These are phyloP conservation scores for Etheostoma spectabile DNA, from an alignment of 2,113 vertebrate species.

Conservation along the genomic window DNA sequence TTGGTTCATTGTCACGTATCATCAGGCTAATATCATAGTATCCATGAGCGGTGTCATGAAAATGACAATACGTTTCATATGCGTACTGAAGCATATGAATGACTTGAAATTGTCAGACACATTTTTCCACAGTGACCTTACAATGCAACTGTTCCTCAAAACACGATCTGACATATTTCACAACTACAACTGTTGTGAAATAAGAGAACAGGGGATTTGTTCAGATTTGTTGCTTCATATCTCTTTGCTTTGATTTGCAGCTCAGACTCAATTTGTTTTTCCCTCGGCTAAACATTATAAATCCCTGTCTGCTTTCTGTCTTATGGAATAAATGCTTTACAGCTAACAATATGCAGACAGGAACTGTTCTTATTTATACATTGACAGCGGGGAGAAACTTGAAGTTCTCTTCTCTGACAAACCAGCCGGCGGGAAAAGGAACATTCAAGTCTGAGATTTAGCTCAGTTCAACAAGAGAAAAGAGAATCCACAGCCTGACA, in stretches of 20 bases:
- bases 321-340: neutral
- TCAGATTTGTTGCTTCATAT: neutral
- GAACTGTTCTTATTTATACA: slow-evolving; percentile 2
- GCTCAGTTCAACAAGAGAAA: neutral
- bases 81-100: neutral
- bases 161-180: neutral
- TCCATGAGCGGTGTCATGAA: neutral
- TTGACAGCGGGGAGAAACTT: neutral
- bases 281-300: neutral
- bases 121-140: neutral
- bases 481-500: slow-evolving; percentile 11
- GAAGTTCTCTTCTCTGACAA: neutral
- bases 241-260: slow-evolving; percentile 7
- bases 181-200: slow-evolving; percentile 13
- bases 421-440: neutral
- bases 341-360: slow-evolving; percentile 5
- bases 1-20: no score
- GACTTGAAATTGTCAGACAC: neutral
- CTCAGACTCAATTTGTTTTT: slow-evolving; percentile 5
- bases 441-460: slow-evolving; percentile 1
- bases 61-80: neutral
- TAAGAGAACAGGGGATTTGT: neutral
- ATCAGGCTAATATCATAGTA: no score
- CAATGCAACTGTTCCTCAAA: neutral
- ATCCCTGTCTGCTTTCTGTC: neutral